Evolutionary conservation across 2,888 invertebrate species (phyloP), one percentile per base, ranked within the genome.

Genomic region (Lithophane socia): DNA sequence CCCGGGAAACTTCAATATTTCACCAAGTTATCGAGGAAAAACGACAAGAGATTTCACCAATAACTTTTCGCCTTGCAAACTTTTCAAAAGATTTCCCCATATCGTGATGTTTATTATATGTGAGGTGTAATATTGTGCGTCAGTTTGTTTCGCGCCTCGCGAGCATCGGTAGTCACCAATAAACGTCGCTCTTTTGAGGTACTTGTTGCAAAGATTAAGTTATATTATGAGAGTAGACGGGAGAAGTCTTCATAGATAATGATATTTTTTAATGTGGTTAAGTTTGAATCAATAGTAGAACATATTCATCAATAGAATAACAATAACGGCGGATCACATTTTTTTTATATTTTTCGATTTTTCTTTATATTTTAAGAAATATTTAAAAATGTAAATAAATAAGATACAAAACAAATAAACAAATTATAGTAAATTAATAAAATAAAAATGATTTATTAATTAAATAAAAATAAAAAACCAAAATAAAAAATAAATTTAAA

Each of bases 131-230:
- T 87, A 86, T 86, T 78, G 83, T 76, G 77, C 83, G 88, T 87
- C 86, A 80, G 86, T 86, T 82, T 85, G 86, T 88, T 84, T 87
- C 87, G 83, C 90, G 84, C 89, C 82, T 86, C 79, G 65, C 86
- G 85, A 89, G 88, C 90, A 86, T 89, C 85, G 88, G 87, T 84
- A 89, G 87, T 89, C 88, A 83, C 87, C 89, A 90, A 92, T 92
- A 92, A 90, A 87, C 78, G 87, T 83, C 86, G 83, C 91, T 89
- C 90, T 88, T 87, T 81, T 67, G 47, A 77, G 44, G 79, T 16
- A 16, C 56, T 63, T 37, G 54, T 12, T 10, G 7, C 90, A 90
- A 77, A 90, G 90, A 91, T 73, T 79, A 88, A 75, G 44, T 70
- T 67, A 4, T 16, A n/a, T 65, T 61, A 12, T 0, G 0, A 37